These are phyloP conservation scores for Notoglanidium macrostoma DNA, from an alignment of 2,797 vertebrate genomes.

Conservation along the genomic window DNA sequence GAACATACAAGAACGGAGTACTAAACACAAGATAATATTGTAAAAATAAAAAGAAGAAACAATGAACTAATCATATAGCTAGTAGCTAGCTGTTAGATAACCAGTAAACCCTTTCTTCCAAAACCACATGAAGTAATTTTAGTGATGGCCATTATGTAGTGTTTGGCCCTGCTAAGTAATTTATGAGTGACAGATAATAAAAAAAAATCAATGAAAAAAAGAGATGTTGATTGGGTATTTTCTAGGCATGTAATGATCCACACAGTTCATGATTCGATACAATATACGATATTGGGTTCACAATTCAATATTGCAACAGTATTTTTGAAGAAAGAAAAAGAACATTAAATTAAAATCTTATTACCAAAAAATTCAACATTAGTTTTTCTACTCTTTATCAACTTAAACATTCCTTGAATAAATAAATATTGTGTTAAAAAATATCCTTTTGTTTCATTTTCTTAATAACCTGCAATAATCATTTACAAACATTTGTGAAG, in stretches of 20 bases:
- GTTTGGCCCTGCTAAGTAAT: background rate
- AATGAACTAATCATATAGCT: background rate
- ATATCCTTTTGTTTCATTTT: too few species aligned
- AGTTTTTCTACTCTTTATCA: too few species aligned
- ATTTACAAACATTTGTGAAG: too few species aligned
- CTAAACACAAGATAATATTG: background rate
- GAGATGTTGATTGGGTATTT: background rate
- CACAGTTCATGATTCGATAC: too few species aligned
- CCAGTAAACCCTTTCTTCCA: background rate
- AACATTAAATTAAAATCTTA: too few species aligned
- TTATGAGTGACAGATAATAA: background rate
- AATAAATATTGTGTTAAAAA: too few species aligned
- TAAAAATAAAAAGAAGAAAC: background rate
- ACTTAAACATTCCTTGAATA: too few species aligned
- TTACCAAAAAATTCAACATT: too few species aligned
- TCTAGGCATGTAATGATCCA: background rate
- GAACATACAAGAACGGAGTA: background rate
- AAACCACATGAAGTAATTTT: background rate
- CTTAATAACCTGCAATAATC: too few species aligned
- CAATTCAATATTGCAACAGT: too few species aligned
- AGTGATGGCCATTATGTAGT: background rate
- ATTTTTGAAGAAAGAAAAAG: too few species aligned
- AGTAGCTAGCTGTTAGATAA: background rate
- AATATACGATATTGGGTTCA: too few species aligned
- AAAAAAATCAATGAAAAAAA: background rate